Percentiles rank a stretch among this genome's conserved stretches.
phyloP scores from a whole-genome alignment of 2,797 vertebrate genomes.

The Microctenopoma lineatum region DNA sequence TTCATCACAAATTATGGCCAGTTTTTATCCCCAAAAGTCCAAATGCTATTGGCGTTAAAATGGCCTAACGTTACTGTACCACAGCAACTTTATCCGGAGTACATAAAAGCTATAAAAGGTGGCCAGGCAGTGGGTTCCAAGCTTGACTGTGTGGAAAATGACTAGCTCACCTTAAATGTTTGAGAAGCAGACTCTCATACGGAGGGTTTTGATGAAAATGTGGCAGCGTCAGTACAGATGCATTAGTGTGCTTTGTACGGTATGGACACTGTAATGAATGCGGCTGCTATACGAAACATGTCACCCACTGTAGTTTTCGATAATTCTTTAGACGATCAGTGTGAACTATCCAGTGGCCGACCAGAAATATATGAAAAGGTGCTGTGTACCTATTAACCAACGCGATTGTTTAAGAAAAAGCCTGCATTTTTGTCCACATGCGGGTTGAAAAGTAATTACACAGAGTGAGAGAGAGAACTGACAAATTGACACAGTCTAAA shows the following conservation, averaged over 20 bases:
- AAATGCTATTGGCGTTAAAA: no score
- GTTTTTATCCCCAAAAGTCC: no score
- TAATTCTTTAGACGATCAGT: constrained; percentile 3
- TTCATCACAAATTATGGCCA: no score
- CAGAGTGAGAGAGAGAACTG: constrained; percentile 5
- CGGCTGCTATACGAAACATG: background rate
- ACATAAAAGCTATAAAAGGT: background rate
- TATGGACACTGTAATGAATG: background rate
- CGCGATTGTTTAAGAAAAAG: constrained; percentile 17
- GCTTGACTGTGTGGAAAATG: background rate
- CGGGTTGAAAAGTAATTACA: constrained; percentile 35
- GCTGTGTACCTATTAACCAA: background rate
- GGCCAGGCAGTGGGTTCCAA: background rate
- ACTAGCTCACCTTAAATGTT: background rate
- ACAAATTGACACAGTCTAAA: constrained; percentile 30
- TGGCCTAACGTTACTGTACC: no score
- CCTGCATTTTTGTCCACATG: constrained; percentile 9
- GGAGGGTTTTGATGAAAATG: constrained; percentile 5
- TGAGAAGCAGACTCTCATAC: background rate
- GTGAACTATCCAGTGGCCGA: background rate
- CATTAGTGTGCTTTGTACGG: background rate
- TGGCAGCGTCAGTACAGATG: background rate
- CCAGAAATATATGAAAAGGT: constrained; percentile 1
- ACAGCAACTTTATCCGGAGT: background rate
- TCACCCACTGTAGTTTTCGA: background rate